A percentile compares a stretch with the other conserved stretches of the same genome.
Conservation (phyloP, 1,140 invertebrate genomes). For the Drosophila melanica region DNA sequence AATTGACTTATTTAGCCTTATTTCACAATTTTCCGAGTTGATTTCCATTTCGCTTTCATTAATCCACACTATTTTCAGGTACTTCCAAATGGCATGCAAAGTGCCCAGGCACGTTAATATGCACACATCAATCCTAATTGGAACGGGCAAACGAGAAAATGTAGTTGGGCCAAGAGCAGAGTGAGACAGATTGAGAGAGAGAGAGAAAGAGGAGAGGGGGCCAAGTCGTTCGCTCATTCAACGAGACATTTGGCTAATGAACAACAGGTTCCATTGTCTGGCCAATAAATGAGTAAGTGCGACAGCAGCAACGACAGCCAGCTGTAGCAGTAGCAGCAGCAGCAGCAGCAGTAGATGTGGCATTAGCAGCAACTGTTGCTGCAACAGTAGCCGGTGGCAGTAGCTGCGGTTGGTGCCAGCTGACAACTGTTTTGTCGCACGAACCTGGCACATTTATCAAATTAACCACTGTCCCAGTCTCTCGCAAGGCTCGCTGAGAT, state of each 20-base stretch:
- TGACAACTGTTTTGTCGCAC: conserved; percentile 79
- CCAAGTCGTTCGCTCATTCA: conserved; percentile 45
- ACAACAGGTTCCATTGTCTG: conserved; percentile 50
- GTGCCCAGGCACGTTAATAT: conserved; percentile 60
- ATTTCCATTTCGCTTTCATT: conserved; percentile 15
- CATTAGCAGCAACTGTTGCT: not conserved
- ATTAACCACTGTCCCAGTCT: conserved; percentile 61
- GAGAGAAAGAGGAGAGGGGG: not conserved
- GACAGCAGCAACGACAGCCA: conserved; percentile 14
- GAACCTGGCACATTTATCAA: conserved; percentile 74
- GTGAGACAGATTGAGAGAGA: not conserved
- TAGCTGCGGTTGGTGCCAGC: conserved; percentile 26
- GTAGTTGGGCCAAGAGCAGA: not conserved
- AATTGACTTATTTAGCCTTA: conserved; percentile 26
- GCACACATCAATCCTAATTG: conserved; percentile 68
- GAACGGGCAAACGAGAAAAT: conserved; percentile 11
- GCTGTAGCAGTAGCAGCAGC: not conserved
- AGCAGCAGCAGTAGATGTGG: not conserved
- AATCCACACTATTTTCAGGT: conserved; percentile 20
- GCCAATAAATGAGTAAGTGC: conserved; percentile 70
- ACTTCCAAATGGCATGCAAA: conserved; percentile 33
- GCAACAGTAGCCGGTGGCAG: not conserved
- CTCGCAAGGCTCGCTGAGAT: conserved; percentile 29
- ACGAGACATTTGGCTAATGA: conserved; percentile 51
- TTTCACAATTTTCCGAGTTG: not conserved